Percentiles rank a stretch among this genome's conserved stretches.
Evolutionary conservation across 64 coral and sea anemone species (phyloP).

Genomic region (Stichodactyla mertensii): DNA sequence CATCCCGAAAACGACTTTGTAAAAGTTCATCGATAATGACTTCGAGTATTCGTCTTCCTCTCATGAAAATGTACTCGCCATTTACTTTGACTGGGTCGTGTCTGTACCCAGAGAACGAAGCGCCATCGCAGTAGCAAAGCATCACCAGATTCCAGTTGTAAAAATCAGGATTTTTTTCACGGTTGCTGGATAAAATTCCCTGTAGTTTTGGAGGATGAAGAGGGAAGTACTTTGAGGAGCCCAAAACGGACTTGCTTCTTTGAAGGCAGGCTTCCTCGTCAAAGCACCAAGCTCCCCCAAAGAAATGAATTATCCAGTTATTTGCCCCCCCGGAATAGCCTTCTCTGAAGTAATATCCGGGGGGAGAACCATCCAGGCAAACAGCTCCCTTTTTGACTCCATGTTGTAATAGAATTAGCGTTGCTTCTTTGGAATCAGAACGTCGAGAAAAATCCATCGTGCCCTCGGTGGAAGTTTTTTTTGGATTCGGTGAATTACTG

Average conservation of each 20-base stretch:
- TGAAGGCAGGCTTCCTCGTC: slow-evolving; percentile 86
- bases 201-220: slow-evolving; percentile 68
- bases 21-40: slow-evolving; percentile 70
- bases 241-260: slow-evolving; percentile 68
- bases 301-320: slow-evolving; percentile 91
- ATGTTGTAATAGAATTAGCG: slow-evolving; percentile 43
- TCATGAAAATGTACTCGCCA: slow-evolving; percentile 63
- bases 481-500: neutral
- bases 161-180: slow-evolving; percentile 71
- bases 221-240: slow-evolving; percentile 70
- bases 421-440: slow-evolving; percentile 33
- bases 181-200: slow-evolving; percentile 69
- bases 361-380: slow-evolving; percentile 89
- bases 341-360: slow-evolving; percentile 80
- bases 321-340: slow-evolving; percentile 53
- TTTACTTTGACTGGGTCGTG: slow-evolving; percentile 66
- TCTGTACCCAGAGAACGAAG: slow-evolving; percentile 84
- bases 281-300: slow-evolving; percentile 94
- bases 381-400: slow-evolving; percentile 68
- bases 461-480: neutral
- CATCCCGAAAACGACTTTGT: slow-evolving; percentile 47
- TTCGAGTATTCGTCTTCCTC: slow-evolving; percentile 82
- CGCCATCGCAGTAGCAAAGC: slow-evolving; percentile 88
- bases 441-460: neutral
- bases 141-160: slow-evolving; percentile 91